Evolutionary conservation across 2,888 invertebrate species (phyloP).

Genomic region (Amphipyra berbera): DNA sequence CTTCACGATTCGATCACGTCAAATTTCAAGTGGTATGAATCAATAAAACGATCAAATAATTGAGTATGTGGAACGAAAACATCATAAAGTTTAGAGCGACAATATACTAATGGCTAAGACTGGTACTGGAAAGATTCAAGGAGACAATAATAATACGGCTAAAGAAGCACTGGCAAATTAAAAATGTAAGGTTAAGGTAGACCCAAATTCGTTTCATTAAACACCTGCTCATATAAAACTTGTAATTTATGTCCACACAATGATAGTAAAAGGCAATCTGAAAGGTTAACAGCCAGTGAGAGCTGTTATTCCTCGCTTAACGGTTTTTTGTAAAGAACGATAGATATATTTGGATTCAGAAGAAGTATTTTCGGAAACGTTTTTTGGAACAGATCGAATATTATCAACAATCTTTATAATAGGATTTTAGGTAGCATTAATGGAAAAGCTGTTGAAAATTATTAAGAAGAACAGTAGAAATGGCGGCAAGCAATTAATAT

Average conservation of each 20-base stretch:
- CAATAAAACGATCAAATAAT: conserved; percentile 50
- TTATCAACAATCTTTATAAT: no score
- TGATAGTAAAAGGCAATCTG: conserved; percentile 10
- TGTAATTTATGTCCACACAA: conserved; percentile 13
- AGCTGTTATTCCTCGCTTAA: conserved; percentile 6
- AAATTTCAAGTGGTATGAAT: conserved; percentile 49
- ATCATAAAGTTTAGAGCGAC: conserved; percentile 8
- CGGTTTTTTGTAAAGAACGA: neutral
- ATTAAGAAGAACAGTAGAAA: no score
- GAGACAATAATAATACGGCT: neutral
- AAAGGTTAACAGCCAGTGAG: conserved; percentile 25
- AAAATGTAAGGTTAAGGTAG: neutral
- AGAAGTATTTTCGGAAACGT: no score
- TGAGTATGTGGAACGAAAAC: conserved; percentile 39
- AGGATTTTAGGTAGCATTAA: no score
- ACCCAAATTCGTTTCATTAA: conserved; percentile 1
- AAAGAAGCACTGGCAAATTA: neutral
- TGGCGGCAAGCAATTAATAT: no score
- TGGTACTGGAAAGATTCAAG: neutral
- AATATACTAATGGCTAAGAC: conserved; percentile 4
- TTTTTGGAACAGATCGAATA: no score
- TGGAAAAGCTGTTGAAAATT: no score
- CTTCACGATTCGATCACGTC: conserved; percentile 50
- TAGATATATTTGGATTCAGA: no score
- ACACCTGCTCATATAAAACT: conserved; percentile 17